Evolutionary conservation across 1,140 invertebrate species (phyloP).

Genomic region (Conus betulinus): DNA sequence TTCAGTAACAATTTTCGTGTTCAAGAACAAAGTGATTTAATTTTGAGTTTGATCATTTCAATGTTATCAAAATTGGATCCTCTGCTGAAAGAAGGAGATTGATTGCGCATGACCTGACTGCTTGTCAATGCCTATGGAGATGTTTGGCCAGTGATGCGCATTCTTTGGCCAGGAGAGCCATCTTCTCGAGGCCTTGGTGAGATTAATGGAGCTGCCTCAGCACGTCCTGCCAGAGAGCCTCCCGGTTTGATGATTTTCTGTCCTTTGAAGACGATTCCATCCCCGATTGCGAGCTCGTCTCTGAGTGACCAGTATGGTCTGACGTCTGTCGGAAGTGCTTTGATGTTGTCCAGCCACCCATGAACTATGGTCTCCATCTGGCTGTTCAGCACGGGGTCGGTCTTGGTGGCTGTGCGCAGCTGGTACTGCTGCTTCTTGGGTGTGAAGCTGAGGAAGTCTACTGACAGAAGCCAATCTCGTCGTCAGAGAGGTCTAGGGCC

Average conservation of each 20-base stretch:
- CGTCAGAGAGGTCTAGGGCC: background rate
- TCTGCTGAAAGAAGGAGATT: too few species aligned
- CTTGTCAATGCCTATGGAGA: conserved; percentile 34
- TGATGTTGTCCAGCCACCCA: conserved; percentile 36
- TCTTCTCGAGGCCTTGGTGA: conserved; percentile 44
- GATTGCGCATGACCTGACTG: conserved; percentile 30
- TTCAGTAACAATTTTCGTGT: too few species aligned
- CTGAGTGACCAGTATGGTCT: conserved; percentile 34
- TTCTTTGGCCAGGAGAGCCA: conserved; percentile 13
- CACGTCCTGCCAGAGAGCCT: conserved; percentile 20
- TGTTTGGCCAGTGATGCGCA: conserved; percentile 38
- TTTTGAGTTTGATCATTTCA: too few species aligned
- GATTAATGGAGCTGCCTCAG: conserved; percentile 32
- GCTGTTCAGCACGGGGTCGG: background rate
- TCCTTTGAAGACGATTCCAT: conserved; percentile 41
- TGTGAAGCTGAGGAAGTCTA: conserved; percentile 12
- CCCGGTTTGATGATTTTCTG: conserved; percentile 37
- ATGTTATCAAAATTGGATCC: too few species aligned
- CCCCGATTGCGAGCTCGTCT: conserved; percentile 36
- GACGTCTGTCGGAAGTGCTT: conserved; percentile 7
- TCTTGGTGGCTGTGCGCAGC: background rate
- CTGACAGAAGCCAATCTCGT: background rate
- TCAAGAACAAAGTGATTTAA: too few species aligned
- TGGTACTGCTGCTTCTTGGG: conserved; percentile 21
- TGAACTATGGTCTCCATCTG: conserved; percentile 17